A percentile compares a stretch with the other conserved stretches of the same genome.
Evolutionary conservation across 2,797 vertebrate genomes (phyloP).

Genomic region (Argentina silus): DNA sequence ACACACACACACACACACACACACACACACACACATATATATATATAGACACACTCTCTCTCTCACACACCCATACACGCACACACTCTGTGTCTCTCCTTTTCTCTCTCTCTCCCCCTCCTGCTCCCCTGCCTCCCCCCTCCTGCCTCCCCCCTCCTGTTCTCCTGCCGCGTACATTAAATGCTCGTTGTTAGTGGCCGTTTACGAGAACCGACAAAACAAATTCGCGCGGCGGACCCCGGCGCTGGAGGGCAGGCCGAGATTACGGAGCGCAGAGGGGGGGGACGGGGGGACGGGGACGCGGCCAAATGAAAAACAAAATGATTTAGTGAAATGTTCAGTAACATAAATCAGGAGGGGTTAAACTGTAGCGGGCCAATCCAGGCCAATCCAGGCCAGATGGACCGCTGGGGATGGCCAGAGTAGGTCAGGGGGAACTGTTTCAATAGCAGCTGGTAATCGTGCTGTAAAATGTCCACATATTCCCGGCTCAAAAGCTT

Average conservation of each 20-base stretch:
- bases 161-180: conserved; percentile 61
- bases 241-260: conserved; percentile 37
- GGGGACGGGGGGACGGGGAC: no score
- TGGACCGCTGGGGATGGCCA: no score
- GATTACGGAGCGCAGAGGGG: conserved; percentile 8
- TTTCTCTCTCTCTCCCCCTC: no score
- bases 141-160: conserved; percentile 53
- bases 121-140: not conserved
- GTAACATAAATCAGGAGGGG: conserved; percentile 32
- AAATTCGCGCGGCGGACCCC: conserved; percentile 48
- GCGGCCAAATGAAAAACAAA: conserved; percentile 26
- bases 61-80: no score
- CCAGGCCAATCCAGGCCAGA: no score
- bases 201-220: conserved; percentile 56
- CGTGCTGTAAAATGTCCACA: no score
- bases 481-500: no score
- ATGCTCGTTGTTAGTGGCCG: conserved; percentile 64
- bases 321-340: conserved; percentile 26
- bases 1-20: conserved; percentile 12
- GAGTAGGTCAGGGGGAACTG: no score
- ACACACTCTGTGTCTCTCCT: no score
- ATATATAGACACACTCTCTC: conserved; percentile 21
- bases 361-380: no score
- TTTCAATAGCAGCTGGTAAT: no score
- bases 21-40: not conserved